A percentile compares a stretch with the other conserved stretches of the same genome.
These are phyloP conservation scores for Eumaeus atala DNA, from an alignment of 1,140 invertebrate species.

Conservation along the genomic window DNA sequence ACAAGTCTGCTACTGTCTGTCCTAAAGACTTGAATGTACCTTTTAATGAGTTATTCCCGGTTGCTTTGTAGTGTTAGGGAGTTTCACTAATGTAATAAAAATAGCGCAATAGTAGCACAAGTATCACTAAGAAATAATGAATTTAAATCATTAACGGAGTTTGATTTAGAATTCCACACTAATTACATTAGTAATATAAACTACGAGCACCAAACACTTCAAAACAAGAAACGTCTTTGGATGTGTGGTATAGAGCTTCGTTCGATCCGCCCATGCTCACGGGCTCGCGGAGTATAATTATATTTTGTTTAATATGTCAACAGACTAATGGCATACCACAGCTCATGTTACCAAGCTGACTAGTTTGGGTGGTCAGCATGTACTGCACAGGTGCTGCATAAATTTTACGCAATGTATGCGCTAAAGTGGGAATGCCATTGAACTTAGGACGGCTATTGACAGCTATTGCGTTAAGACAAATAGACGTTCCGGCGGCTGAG, in stretches of 20 bases:
- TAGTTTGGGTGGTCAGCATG: conserved; percentile 52
- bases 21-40: no score
- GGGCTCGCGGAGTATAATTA: conserved; percentile 44
- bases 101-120: no score
- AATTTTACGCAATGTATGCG: conserved; percentile 62
- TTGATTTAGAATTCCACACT: no score
- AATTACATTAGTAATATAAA: no score
- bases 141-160: no score
- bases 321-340: conserved; percentile 63
- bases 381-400: conserved; percentile 52
- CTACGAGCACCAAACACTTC: no score
- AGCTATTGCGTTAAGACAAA: conserved; percentile 72
- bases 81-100: no score
- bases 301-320: conserved; percentile 64
- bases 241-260: background rate
- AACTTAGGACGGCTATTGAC: conserved; percentile 69
- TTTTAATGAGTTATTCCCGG: no score
- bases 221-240: no score
- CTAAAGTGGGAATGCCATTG: conserved; percentile 68
- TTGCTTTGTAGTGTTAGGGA: no score
- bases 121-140: no score
- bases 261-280: background rate
- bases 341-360: conserved; percentile 57
- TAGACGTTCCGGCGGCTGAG: conserved; percentile 62
- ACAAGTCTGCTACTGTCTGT: no score